These are phyloP conservation scores for Rissa tridactyla DNA, from an alignment of 2,113 vertebrate genomes.

Conservation along the genomic window DNA sequence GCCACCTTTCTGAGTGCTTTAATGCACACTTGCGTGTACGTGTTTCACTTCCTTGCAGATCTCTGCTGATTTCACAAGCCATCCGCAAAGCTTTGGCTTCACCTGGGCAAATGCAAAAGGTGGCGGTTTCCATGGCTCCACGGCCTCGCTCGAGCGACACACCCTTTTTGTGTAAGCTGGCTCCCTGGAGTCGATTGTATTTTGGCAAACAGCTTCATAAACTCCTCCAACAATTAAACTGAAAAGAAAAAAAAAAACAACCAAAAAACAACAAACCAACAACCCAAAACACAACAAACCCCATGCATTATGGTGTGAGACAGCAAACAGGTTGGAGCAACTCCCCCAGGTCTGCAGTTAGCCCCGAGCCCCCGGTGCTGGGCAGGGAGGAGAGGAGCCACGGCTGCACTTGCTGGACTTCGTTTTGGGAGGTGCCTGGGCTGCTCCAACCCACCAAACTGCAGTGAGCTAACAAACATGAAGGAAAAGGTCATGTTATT, in stretches of 20 bases:
- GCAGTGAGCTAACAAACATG: conserved; percentile 33
- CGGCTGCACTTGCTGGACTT: neutral
- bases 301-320: neutral
- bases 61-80: conserved; percentile 39
- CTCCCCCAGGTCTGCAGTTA: neutral
- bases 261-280: neutral
- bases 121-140: conserved; percentile 79
- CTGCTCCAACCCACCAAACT: conserved; percentile 23
- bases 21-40: neutral
- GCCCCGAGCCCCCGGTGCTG: neutral
- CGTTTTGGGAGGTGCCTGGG: neutral
- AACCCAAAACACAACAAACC: neutral
- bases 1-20: neutral
- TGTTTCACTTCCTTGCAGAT: neutral
- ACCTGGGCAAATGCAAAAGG: conserved; percentile 73
- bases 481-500: conserved; percentile 65
- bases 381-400: neutral
- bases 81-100: conserved; percentile 55
- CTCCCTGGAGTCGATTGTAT: conserved; percentile 77
- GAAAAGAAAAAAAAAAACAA: conserved; percentile 39
- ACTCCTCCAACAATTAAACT: conserved; percentile 77
- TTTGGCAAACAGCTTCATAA: conserved; percentile 77
- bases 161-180: conserved; percentile 81
- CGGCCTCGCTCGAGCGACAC: conserved; percentile 67
- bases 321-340: conserved; percentile 38